phyloP scores from a whole-genome alignment of 35 echinoderm and acorn worm species.

The Heliocidaris erythrogramma region DNA sequence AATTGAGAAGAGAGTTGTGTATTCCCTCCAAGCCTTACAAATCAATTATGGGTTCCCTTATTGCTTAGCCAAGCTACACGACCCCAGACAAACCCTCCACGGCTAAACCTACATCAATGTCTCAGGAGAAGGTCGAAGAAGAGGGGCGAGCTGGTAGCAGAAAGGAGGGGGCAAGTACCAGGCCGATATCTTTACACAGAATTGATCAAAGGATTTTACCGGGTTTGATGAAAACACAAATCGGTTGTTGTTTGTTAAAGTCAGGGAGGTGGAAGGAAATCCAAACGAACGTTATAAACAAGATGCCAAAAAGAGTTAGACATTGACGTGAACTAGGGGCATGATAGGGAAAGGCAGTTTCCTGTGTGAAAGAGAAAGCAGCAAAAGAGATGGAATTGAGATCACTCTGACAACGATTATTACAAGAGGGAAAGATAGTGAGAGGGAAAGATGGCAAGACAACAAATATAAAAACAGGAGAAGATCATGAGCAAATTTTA shows the following conservation, averaged over 20 bases:
- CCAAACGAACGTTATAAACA: background rate
- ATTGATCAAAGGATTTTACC: background rate
- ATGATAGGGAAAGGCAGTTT: background rate
- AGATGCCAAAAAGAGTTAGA: background rate
- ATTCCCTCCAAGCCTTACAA: background rate
- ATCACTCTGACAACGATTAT: background rate
- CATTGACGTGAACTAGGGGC: background rate
- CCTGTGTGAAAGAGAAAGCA: background rate
- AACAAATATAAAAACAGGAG: no score
- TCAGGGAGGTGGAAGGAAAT: background rate
- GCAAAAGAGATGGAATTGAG: background rate
- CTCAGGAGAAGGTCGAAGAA: no score
- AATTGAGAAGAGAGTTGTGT: slow-evolving; percentile 1
- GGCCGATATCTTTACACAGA: background rate
- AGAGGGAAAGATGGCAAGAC: no score
- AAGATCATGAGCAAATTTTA: no score
- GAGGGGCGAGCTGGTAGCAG: no score
- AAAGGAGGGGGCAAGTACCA: background rate
- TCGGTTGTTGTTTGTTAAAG: background rate
- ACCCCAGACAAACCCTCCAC: no score
- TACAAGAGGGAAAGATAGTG: no score
- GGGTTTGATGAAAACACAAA: background rate
- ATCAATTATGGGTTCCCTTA: slow-evolving; percentile 2
- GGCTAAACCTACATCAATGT: no score
- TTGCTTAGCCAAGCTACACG: background rate